Evolutionary conservation across 2,113 vertebrate genomes (phyloP).

Genomic region (Ammodytes dubius): DNA sequence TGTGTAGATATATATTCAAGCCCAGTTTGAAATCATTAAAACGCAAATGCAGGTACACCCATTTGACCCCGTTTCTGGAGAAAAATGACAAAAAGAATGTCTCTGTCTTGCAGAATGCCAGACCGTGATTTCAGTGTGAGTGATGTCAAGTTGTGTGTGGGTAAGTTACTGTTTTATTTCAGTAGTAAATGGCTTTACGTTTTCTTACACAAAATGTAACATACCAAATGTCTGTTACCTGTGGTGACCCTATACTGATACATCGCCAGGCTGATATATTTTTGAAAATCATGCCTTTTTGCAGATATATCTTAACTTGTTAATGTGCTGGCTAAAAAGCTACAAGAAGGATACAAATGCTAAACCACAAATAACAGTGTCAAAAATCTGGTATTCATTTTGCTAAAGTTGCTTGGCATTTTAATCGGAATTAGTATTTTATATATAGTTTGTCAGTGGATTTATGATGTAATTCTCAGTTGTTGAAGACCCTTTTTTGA

Average conservation of each 20-base stretch:
- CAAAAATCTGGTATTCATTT: neutral
- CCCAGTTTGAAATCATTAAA: neutral
- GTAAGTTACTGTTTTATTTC: conserved; percentile 82
- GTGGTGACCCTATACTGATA: neutral
- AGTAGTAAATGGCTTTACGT: neutral
- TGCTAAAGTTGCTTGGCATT: neutral
- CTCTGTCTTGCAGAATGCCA: conserved; percentile 90
- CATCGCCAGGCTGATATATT: neutral
- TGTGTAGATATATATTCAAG: neutral
- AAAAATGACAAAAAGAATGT: neutral
- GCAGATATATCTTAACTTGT: neutral
- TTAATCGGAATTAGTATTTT: neutral
- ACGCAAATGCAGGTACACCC: neutral
- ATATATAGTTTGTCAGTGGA: too few species aligned
- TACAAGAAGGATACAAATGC: neutral
- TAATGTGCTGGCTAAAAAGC: neutral
- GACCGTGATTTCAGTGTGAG: conserved; percentile 96
- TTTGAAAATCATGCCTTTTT: neutral
- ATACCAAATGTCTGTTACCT: neutral
- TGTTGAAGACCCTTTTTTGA: neutral
- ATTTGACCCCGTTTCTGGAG: neutral
- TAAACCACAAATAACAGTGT: neutral
- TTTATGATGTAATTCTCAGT: neutral
- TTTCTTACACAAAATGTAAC: neutral
- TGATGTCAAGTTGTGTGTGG: conserved; percentile 97